These are phyloP conservation scores for Plecotus auritus DNA, from an alignment of 2,113 vertebrate species.

Conservation along the genomic window DNA sequence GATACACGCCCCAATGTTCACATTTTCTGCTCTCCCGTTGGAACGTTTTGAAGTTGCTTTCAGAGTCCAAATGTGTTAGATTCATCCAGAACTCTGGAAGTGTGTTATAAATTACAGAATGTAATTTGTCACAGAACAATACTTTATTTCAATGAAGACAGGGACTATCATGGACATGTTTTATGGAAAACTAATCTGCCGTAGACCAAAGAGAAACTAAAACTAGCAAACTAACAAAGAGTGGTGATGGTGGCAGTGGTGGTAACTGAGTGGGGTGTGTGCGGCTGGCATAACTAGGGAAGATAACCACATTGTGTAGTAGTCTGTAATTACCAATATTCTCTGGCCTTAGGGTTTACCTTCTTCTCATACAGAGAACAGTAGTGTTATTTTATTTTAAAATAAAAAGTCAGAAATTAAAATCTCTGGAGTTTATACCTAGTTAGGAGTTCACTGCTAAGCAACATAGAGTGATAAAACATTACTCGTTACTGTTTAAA, in stretches of 20 bases:
- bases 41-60: constrained; percentile 56
- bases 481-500: not conserved
- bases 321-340: constrained; percentile 27
- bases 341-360: not conserved
- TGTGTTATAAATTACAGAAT: constrained; percentile 54
- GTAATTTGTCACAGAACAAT: constrained; percentile 61
- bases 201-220: constrained; percentile 61
- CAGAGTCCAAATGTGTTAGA: constrained; percentile 47
- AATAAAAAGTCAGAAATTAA: constrained; percentile 2
- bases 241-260: not conserved
- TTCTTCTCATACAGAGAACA: constrained; percentile 23
- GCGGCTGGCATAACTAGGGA: constrained; percentile 36
- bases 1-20: not conserved
- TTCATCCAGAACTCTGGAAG: constrained; percentile 46
- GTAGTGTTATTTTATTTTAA: not conserved
- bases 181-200: constrained; percentile 60
- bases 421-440: not conserved
- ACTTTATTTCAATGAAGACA: constrained; percentile 52
- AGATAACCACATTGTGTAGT: constrained; percentile 23
- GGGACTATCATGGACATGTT: constrained; percentile 49
- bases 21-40: constrained; percentile 4
- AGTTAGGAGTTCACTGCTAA: not conserved
- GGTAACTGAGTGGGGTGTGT: not conserved
- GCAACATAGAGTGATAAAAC: not conserved
- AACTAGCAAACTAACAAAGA: not conserved